Evolutionary conservation across 2,888 invertebrate genomes (phyloP).

Genomic region (Drosophila mimetica): DNA sequence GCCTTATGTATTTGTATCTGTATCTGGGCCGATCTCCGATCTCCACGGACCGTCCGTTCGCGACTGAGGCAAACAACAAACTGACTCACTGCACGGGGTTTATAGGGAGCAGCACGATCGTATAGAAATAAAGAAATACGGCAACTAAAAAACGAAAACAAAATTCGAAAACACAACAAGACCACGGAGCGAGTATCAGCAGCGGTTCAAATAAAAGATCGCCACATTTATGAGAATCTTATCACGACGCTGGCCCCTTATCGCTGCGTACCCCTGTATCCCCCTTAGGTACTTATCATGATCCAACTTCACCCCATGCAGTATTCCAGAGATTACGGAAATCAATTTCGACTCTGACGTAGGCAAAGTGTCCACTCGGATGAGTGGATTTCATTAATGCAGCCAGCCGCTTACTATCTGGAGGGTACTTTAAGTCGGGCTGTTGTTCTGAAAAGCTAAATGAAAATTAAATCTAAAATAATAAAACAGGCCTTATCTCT

Average conservation of each 20-base stretch:
- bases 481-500: neutral
- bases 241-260: slow-evolving; percentile 57
- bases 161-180: slow-evolving; percentile 45
- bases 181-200: slow-evolving; percentile 38
- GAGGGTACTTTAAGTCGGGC: neutral
- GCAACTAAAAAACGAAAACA: slow-evolving; percentile 18
- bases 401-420: neutral
- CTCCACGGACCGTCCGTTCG: slow-evolving; percentile 60
- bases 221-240: slow-evolving; percentile 54
- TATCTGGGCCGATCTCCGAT: slow-evolving; percentile 42
- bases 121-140: slow-evolving; percentile 50
- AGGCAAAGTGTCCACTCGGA: slow-evolving; percentile 9
- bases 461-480: neutral
- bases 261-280: slow-evolving; percentile 40
- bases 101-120: slow-evolving; percentile 64
- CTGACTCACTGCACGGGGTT: slow-evolving; percentile 72
- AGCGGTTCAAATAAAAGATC: slow-evolving; percentile 31
- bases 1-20: slow-evolving; percentile 33
- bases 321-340: slow-evolving; percentile 33
- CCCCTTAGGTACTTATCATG: slow-evolving; percentile 26
- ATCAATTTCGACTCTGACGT: slow-evolving; percentile 43
- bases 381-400: slow-evolving; percentile 20
- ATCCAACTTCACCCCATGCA: slow-evolving; percentile 34
- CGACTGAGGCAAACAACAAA: slow-evolving; percentile 69
- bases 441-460: neutral